These are phyloP conservation scores for Ophraella communa DNA, from an alignment of 2,888 invertebrate species.

Conservation along the genomic window DNA sequence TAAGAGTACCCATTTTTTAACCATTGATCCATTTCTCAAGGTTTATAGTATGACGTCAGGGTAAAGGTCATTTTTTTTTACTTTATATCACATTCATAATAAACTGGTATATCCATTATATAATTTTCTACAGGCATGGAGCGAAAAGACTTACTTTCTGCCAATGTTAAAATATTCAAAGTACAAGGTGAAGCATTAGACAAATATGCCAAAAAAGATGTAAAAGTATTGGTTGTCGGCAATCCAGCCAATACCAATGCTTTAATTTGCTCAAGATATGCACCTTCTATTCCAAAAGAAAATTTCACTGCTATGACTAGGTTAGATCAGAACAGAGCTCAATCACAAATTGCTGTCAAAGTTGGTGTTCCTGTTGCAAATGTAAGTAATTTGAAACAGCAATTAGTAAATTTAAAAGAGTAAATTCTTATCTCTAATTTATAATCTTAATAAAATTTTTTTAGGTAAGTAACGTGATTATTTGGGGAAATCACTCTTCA, in stretches of 20 bases:
- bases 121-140: constrained; percentile 80
- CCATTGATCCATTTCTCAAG: too few relatives aligned
- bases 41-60: too few relatives aligned
- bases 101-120: not conserved
- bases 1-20: too few relatives aligned
- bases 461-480: constrained; percentile 78
- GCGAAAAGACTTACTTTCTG: constrained; percentile 94
- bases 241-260: constrained; percentile 99
- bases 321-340: constrained; percentile 97
- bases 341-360: constrained; percentile 83
- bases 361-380: constrained; percentile 72
- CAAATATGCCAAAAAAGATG: constrained; percentile 60
- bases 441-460: not conserved
- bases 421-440: too few relatives aligned
- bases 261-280: constrained; percentile 92
- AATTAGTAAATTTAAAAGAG: not conserved
- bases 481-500: constrained; percentile 99
- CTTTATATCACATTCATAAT: too few relatives aligned
- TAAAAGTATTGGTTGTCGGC: constrained; percentile 96
- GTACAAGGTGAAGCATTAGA: constrained; percentile 95
- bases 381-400: constrained; percentile 51
- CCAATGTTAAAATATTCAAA: constrained; percentile 98
- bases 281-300: constrained; percentile 92
- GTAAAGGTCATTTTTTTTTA: not conserved
- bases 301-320: constrained; percentile 99